Base-by-base conservation (phyloP, 2,888 invertebrate species). In the Polietes domitor region DNA sequence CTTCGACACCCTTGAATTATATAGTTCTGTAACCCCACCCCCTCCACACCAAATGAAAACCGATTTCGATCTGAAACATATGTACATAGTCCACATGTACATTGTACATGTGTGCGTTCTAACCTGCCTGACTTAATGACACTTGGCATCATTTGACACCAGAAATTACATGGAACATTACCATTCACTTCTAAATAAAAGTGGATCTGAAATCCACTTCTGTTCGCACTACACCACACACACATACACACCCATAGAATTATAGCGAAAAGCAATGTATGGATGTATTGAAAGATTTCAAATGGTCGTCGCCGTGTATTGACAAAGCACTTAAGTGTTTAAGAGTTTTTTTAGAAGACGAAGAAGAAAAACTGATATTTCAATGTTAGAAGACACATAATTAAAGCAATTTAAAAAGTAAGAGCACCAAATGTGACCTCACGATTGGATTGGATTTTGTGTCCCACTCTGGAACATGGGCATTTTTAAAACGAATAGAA, bases 131-230 rank as follows among this genome's bases (percentile, higher is more conserved):
- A 37, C 32, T 21, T 50, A 75, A 72, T 75, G 65, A 73, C 68
- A 81, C 43, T 77, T 58, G 72, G 32, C 71, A 58, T 77, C 43
- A 72, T 32, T 77, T 81, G 32, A 74, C 26, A 70, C 58, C 24
- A 37, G 50, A 43, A 73, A 73, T 73, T 73, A 61, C 58, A 73
- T 73, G 73, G 73, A 73, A 73, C 41, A 73, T 73, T 41, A 58
- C 41, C 73, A n/a, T n/a, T n/a, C n/a, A 73, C 58, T 73, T 73
- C 19, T n/a, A n/a, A n/a, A n/a, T n/a, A n/a, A 72, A 21, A 41
- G 55, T 19, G 68, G 24, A 41, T 68, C 43, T 15, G 17, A 24
- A 41, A 68, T 32, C 41, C 68, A 68, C 68, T 65, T 65, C 55
- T 41, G 65, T 1, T 37, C 37, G 15, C n/a, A 28, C 7, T 26